Evolutionary conservation across 2,888 invertebrate species (phyloP), one percentile per base, ranked within the genome.

Genomic region (Leptinotarsa rubiginosa): DNA sequence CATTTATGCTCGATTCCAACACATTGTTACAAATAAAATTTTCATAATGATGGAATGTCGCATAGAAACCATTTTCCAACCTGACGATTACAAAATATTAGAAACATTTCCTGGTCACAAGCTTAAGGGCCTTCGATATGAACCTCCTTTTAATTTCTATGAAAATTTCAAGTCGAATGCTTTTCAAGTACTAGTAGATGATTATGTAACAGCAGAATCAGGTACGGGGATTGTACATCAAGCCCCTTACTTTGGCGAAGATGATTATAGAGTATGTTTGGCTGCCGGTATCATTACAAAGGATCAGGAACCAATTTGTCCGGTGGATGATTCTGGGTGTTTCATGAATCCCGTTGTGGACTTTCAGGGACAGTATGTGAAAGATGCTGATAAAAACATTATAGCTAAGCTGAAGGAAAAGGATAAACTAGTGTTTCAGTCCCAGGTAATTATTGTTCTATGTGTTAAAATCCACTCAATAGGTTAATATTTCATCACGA

Each of bases 171-270:
- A 78, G 72, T 75, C 76, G 3, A 81, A 88, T 88, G 97, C 95
- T 10, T 98, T 95, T 88, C 91, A 91, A 81, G 94, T 99, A 0
- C 88, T 98, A 56, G 92, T 92, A 72, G 99, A 98, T 88, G 91
- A 90, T 10, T 99, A 99, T 88, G 99, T 99, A 0, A 97, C 97
- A 0, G 93, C 96, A 75, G 99, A 98, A 83, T 95, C 96, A 77
- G 99, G 99, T 69, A 77, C 78, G 12, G 99, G 99, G 18, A 91
- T 99, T 79, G 99, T 99, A 25, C 99, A 99, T 86, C 98, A 98
- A 89, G 97, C 99, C 1, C 98, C 99, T 10, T 99, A 98, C 88
- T 99, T 99, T 89, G 99, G 99, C 82, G 99, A 99, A 90, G 99
- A 99, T 86, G 99, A 99, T 94, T 96, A 94, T 88, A 91, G 98